These are phyloP conservation scores for Oncorhynchus mykiss DNA, from an alignment of 2,113 vertebrate genomes.

Conservation along the genomic window DNA sequence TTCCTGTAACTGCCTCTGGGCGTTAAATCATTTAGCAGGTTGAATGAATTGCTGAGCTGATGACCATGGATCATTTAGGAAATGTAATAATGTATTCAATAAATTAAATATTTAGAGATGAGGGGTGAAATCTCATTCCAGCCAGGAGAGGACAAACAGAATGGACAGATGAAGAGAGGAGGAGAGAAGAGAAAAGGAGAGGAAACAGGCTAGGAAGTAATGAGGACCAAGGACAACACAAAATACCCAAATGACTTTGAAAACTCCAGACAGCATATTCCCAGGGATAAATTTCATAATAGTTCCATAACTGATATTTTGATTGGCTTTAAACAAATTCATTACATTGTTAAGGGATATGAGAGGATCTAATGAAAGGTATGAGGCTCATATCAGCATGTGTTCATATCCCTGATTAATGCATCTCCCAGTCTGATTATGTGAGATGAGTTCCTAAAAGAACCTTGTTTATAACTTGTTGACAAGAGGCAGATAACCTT, in stretches of 20 bases:
- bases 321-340: slow-evolving; percentile 30
- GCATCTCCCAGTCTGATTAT: neutral
- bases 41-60: slow-evolving; percentile 61
- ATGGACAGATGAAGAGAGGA: neutral
- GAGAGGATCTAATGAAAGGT: slow-evolving; percentile 1
- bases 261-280: slow-evolving; percentile 20
- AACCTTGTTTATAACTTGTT: slow-evolving; percentile 12
- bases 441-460: neutral
- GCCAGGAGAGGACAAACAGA: slow-evolving; percentile 58
- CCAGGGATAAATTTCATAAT: slow-evolving; percentile 21
- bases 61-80: slow-evolving; percentile 57
- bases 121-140: slow-evolving; percentile 44
- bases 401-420: too few relatives aligned
- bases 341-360: neutral
- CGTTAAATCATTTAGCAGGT: slow-evolving; percentile 62
- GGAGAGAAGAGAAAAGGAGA: too few relatives aligned
- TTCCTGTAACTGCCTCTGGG: slow-evolving; percentile 39
- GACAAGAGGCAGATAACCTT: slow-evolving; percentile 52
- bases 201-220: neutral
- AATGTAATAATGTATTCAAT: slow-evolving; percentile 73
- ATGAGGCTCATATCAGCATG: too few relatives aligned
- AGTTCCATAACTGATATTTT: slow-evolving; percentile 22
- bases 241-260: slow-evolving; percentile 25
- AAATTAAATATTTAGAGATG: slow-evolving; percentile 70
- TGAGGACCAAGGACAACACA: slow-evolving; percentile 19